Percentiles rank a stretch among this genome's conserved stretches.
These are phyloP conservation scores for Heliornis fulica DNA, from an alignment of 2,113 vertebrate genomes.

Conservation along the genomic window DNA sequence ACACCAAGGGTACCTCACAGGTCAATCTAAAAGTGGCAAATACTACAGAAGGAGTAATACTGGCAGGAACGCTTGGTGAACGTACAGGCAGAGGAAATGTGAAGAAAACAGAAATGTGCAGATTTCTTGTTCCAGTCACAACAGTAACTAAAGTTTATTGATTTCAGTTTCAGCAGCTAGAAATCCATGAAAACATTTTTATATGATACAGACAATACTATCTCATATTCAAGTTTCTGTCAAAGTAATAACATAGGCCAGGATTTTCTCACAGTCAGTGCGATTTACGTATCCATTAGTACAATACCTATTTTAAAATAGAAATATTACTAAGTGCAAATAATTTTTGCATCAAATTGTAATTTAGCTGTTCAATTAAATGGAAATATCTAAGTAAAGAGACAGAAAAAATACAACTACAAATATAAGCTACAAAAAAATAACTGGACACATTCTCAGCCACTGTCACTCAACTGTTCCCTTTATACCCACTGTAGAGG, in stretches of 20 bases:
- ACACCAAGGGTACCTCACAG: neutral
- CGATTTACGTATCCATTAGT: neutral
- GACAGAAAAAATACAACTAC: neutral
- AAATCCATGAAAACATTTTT: slow-evolving; percentile 55
- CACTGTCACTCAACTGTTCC: slow-evolving; percentile 28
- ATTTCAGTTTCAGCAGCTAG: slow-evolving; percentile 55
- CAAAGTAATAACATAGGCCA: neutral
- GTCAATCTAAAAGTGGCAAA: neutral
- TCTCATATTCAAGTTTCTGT: slow-evolving; percentile 19
- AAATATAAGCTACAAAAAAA: slow-evolving; percentile 26
- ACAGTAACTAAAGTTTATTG: slow-evolving; percentile 55
- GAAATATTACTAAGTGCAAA: neutral
- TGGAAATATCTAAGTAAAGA: neutral
- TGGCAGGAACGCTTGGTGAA: neutral
- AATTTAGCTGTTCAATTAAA: neutral
- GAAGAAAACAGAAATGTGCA: slow-evolving; percentile 44
- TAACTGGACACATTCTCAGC: slow-evolving; percentile 42
- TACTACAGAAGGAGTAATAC: neutral
- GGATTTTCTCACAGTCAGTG: slow-evolving; percentile 21
- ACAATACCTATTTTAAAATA: slow-evolving; percentile 29
- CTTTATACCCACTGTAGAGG: slow-evolving; percentile 30
- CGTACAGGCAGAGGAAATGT: neutral
- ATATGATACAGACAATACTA: slow-evolving; percentile 48
- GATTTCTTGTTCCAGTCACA: slow-evolving; percentile 37
- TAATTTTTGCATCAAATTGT: neutral